Evolutionary conservation across 2,113 vertebrate genomes (phyloP).

Genomic region (Trematocara unimaculatum): DNA sequence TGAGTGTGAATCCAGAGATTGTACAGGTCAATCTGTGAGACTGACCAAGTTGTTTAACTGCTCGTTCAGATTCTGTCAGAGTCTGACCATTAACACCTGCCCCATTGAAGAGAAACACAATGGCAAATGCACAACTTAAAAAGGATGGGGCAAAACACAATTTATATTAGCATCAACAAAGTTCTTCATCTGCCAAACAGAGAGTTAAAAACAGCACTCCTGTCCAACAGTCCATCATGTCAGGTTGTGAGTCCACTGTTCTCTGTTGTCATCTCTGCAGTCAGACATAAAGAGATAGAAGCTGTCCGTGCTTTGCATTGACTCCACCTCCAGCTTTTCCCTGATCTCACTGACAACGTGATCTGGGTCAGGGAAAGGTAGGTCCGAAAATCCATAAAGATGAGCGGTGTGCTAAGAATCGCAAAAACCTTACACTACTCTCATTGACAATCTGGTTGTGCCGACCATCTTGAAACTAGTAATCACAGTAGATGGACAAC

Average conservation of each 20-base stretch:
- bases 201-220: rapidly evolving
- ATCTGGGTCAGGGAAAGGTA: too few species aligned
- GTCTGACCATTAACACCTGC: neutral
- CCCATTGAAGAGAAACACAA: too few species aligned
- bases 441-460: too few species aligned
- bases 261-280: rapidly evolving
- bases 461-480: too few species aligned
- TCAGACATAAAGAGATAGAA: neutral
- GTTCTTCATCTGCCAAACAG: rapidly evolving
- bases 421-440: too few species aligned
- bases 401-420: too few species aligned
- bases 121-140: too few species aligned
- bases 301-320: neutral
- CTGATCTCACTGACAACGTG: too few species aligned
- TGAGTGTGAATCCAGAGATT: rapidly evolving
- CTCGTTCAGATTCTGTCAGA: neutral
- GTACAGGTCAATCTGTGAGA: neutral
- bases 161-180: too few species aligned
- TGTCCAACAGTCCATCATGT: neutral
- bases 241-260: rapidly evolving
- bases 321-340: neutral
- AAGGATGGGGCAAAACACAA: too few species aligned
- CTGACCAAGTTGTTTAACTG: neutral
- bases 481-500: too few species aligned
- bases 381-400: too few species aligned